Conservation (phyloP, 1,140 invertebrate species). For the Lamellibrachia luymesi region DNA sequence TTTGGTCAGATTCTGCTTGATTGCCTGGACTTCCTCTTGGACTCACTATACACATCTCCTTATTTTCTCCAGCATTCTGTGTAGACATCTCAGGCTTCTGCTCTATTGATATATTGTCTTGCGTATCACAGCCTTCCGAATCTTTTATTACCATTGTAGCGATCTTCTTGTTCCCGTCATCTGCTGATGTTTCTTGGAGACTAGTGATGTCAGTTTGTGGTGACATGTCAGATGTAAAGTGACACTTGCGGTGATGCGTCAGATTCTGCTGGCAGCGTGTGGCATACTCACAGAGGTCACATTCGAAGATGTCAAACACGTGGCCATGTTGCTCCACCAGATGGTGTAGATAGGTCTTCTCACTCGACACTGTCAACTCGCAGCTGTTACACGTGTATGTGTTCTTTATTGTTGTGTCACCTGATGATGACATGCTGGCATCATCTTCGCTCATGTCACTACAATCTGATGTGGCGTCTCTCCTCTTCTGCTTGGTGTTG, state of each 20-base stretch:
- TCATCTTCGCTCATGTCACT: neutral
- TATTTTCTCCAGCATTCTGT: neutral
- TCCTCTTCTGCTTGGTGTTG: neutral
- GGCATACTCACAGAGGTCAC: constrained; percentile 7
- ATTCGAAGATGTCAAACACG: constrained; percentile 17
- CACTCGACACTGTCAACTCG: neutral
- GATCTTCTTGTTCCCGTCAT: neutral
- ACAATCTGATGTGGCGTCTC: neutral
- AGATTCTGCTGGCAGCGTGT: constrained; percentile 7
- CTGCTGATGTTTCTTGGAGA: neutral
- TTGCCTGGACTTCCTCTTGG: neutral
- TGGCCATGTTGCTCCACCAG: neutral
- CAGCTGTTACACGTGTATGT: constrained; percentile 6
- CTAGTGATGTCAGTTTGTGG: neutral
- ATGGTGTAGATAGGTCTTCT: neutral
- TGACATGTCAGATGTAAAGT: neutral
- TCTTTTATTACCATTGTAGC: neutral
- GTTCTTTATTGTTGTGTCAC: neutral
- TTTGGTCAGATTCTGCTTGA: neutral
- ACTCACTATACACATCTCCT: neutral
- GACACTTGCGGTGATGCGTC: constrained; percentile 12
- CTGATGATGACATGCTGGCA: neutral
- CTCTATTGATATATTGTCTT: neutral
- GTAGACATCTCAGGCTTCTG: neutral
- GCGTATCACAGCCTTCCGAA: neutral